phyloP scores from a whole-genome alignment of 2,797 vertebrate genomes.

The Coendou prehensilis region DNA sequence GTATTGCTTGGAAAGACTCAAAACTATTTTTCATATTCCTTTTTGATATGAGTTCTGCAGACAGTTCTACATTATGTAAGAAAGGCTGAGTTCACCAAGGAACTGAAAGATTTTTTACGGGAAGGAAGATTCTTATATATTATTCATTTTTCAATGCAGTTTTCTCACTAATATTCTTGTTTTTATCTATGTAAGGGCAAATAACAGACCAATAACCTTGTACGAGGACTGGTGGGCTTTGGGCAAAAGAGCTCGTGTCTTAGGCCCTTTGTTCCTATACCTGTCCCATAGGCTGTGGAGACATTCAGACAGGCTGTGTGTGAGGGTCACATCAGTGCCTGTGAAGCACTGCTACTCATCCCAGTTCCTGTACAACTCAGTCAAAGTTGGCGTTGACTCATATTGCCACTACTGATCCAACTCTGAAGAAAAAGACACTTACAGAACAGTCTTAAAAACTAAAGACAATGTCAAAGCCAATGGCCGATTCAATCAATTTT shows the following conservation, averaged over 20 bases:
- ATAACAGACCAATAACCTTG: background rate
- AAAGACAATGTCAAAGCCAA: constrained; percentile 25
- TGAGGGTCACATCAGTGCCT: background rate
- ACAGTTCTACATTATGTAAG: background rate
- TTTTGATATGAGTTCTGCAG: background rate
- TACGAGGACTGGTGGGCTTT: background rate
- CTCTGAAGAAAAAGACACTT: background rate
- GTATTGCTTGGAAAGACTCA: background rate
- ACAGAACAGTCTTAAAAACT: background rate
- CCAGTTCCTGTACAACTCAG: background rate
- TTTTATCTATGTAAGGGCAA: background rate
- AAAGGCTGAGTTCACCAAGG: background rate
- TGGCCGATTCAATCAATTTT: background rate
- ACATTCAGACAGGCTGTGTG: background rate
- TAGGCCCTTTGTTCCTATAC: background rate
- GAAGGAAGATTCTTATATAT: background rate
- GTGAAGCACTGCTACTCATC: background rate
- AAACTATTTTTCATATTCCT: background rate
- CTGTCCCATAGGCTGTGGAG: background rate
- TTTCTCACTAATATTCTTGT: background rate
- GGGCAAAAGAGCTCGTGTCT: background rate
- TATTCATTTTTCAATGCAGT: background rate
- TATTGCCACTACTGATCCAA: background rate
- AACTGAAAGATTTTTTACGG: background rate
- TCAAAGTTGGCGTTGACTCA: background rate